Conservation (phyloP, 2,797 vertebrate genomes). For the Phrynocephalus vlangalii region DNA sequence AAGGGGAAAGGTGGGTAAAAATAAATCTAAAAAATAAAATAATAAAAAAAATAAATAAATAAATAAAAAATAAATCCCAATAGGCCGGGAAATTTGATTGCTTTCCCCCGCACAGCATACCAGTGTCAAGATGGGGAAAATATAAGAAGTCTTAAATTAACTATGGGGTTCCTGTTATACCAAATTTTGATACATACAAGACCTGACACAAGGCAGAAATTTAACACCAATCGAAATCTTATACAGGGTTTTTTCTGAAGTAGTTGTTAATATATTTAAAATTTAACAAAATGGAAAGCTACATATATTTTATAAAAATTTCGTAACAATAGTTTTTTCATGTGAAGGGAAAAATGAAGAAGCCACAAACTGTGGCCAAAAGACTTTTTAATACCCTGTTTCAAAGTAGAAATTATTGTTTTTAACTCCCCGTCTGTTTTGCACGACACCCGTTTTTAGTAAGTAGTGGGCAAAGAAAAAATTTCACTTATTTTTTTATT, state of each 20-base stretch:
- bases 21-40: too few relatives aligned
- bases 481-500: not conserved
- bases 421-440: not conserved
- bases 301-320: not conserved
- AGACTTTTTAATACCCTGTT: not conserved
- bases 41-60: too few relatives aligned
- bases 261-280: not conserved
- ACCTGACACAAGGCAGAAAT: not conserved
- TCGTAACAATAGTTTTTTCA: not conserved
- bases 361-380: too few relatives aligned
- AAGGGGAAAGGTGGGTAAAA: too few relatives aligned
- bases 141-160: not conserved
- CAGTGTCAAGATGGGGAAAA: not conserved
- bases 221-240: not conserved
- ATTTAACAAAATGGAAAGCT: not conserved
- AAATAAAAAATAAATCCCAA: too few relatives aligned
- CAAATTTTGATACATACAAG: not conserved
- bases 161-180: not conserved
- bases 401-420: not conserved
- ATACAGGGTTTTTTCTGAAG: not conserved
- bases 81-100: too few relatives aligned
- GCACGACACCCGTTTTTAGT: not conserved
- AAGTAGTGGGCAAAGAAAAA: constrained; percentile 10
- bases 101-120: not conserved
- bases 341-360: not conserved